These are phyloP conservation scores for Motacilla tschutschensis DNA, from an alignment of 2,113 vertebrate species.

Conservation along the genomic window DNA sequence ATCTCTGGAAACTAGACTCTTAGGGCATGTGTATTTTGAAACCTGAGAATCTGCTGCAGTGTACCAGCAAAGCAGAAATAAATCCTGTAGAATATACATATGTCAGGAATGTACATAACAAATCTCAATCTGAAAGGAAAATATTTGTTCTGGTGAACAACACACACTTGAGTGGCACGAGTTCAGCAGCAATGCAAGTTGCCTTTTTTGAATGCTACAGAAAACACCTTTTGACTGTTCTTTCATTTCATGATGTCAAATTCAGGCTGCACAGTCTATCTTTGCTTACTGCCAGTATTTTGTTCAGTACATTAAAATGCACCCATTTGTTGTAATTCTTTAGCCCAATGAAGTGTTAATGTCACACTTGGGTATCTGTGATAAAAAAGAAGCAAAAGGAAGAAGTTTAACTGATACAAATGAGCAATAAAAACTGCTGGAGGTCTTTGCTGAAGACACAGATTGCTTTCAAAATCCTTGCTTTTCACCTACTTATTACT, in stretches of 20 bases:
- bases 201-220: not conserved
- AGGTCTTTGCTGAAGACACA: not conserved
- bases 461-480: not conserved
- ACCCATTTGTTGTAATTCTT: not conserved
- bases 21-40: not conserved
- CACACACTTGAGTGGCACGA: not conserved
- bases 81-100: not conserved
- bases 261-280: not conserved
- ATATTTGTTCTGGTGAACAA: not conserved
- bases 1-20: not conserved
- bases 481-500: conserved; percentile 5
- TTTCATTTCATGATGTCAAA: not conserved
- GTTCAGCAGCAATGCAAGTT: not conserved
- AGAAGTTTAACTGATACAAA: not conserved
- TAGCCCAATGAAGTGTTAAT: not conserved
- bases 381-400: not conserved
- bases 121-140: not conserved
- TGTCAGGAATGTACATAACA: not conserved
- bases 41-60: not conserved
- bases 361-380: not conserved
- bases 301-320: not conserved
- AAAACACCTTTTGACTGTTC: not conserved
- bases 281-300: not conserved
- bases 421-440: conserved; percentile 6
- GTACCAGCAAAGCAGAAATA: conserved; percentile 5